Percentiles rank a stretch among this genome's conserved stretches.
phyloP scores from a whole-genome alignment of 2,888 invertebrate species.

The Ophion obscuratus region DNA sequence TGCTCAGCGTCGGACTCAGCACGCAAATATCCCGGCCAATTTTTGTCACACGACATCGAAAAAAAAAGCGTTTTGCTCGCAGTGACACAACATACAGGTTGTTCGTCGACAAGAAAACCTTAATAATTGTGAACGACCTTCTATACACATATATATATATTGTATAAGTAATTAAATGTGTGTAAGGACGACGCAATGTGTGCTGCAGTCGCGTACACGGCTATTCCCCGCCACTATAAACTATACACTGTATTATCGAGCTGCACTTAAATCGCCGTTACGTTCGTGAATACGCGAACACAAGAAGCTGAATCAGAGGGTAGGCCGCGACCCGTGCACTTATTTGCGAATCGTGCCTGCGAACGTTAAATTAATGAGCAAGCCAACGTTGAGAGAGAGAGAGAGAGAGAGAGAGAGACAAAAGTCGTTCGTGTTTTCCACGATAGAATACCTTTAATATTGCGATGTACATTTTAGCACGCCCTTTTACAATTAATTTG shows the following conservation, averaged over 20 bases:
- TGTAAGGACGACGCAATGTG: constrained; percentile 40
- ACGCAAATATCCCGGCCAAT: too few species aligned
- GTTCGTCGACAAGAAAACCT: too few species aligned
- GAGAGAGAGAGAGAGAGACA: constrained; percentile 6
- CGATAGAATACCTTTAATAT: constrained; percentile 18
- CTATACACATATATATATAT: too few species aligned
- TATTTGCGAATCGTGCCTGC: constrained; percentile 23
- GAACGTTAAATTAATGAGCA: constrained; percentile 42
- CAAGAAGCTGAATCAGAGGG: constrained; percentile 88
- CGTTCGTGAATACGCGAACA: constrained; percentile 82
- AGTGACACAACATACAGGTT: too few species aligned
- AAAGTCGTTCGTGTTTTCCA: constrained; percentile 8
- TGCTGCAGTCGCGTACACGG: constrained; percentile 15
- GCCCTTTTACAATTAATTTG: neutral
- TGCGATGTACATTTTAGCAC: neutral
- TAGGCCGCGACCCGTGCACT: constrained; percentile 86
- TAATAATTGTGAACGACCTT: too few species aligned
- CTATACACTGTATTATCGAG: constrained; percentile 30
- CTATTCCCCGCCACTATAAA: constrained; percentile 46
- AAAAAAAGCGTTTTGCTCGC: too few species aligned
- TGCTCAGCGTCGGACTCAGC: too few species aligned
- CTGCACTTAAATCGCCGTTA: constrained; percentile 31
- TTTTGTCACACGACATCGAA: too few species aligned
- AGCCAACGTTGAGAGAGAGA: neutral
- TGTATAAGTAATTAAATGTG: constrained; percentile 31